Conservation (phyloP, 2,888 invertebrate species). For the Dryomyza anilis region DNA sequence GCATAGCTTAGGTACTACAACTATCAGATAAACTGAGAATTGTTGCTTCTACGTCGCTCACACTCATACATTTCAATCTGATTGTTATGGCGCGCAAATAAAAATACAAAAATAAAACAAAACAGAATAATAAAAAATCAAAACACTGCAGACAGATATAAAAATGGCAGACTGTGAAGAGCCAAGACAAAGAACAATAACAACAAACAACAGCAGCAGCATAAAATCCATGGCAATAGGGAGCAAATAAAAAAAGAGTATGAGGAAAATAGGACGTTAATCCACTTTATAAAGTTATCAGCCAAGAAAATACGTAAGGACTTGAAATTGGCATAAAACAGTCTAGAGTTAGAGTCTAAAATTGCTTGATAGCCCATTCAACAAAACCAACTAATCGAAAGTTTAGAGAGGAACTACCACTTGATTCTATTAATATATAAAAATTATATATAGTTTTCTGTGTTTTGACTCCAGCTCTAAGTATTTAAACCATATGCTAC, state of each 20-base stretch:
- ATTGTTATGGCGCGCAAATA: slow-evolving; percentile 7
- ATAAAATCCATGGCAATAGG: not conserved
- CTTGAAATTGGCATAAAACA: too few species aligned
- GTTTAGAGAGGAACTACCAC: too few species aligned
- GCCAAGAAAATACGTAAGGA: too few species aligned
- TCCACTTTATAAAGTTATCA: slow-evolving; percentile 14
- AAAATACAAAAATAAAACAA: slow-evolving; percentile 4
- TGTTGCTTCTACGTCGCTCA: not conserved
- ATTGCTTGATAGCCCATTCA: too few species aligned
- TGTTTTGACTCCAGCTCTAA: too few species aligned
- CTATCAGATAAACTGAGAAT: not conserved
- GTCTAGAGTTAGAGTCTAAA: too few species aligned
- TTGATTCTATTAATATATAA: too few species aligned
- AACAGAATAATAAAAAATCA: slow-evolving; percentile 7
- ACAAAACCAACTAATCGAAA: too few species aligned
- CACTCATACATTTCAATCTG: slow-evolving; percentile 4
- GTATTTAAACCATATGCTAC: too few species aligned
- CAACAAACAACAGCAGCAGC: not conserved
- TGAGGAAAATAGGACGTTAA: not conserved
- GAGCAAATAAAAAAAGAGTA: not conserved
- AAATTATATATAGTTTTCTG: too few species aligned
- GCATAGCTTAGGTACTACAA: not conserved
- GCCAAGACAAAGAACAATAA: not conserved
- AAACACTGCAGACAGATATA: not conserved
- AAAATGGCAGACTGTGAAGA: not conserved